Base-by-base conservation (phyloP, 2,888 invertebrate species). In the Ophion costatus region DNA sequence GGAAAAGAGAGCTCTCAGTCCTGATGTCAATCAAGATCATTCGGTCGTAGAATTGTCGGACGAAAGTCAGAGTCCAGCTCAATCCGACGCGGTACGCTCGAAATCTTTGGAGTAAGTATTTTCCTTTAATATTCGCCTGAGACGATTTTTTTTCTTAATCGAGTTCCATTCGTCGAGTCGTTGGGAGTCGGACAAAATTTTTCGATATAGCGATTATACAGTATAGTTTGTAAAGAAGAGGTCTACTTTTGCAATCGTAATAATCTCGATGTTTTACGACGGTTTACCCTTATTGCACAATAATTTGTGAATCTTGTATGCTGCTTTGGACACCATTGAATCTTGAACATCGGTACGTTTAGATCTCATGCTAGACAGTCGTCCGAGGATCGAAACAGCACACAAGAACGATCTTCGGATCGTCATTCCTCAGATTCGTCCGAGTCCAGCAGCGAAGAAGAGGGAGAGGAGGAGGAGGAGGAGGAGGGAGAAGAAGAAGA, bases 391-490 rank as follows among this genome's bases (percentile, higher is more conserved):
- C 89, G 87, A 24, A 88, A 90, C 79, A 93, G 92, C 76, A 82
- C 87, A 6, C 90, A 88, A 3, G 92, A 92, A 76, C 89, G 91
- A 80, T 92, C 92, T 0, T 90, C 92, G 0, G 92, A 92, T 0
- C 89, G 89, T 78, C 92, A 87, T 73, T 90, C 93, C 0, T 90
- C 92, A 0, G 93, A 93, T 76, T 92, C 93, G 89, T 92, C 94
- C 73, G 95, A 95, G 78, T 94, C 95, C 1, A 95, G 95, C 64
- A 95, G 94, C 70, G 94, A 94, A 78, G 94, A 95, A 24, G 92
- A 92, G 7, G 90, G 89, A 7, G 89, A 88, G 29, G 89, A 89
- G 24, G 89, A 87, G 84, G 94, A 94, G 71, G 94, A 92, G 45
- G 94, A 89, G 7, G 94, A 94, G 20, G 94, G 89, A 0, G 88